Evolutionary conservation across 2,888 invertebrate species (phyloP).

Genomic region (Girardia tigrina): DNA sequence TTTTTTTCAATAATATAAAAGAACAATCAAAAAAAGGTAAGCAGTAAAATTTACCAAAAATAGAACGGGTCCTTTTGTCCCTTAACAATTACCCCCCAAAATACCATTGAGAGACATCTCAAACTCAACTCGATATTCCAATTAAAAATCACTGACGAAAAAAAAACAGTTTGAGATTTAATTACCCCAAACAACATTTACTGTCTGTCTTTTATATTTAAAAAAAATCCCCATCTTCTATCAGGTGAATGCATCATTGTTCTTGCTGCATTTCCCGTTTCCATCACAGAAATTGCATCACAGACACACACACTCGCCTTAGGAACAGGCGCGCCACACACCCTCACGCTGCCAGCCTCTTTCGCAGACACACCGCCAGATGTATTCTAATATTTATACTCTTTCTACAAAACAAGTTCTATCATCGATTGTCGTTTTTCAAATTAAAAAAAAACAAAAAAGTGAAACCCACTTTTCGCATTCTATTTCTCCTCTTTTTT

Average conservation of each 20-base stretch:
- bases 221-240: background rate
- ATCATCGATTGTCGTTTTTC: conserved; percentile 18
- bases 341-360: background rate
- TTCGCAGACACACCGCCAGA: background rate
- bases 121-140: too few species aligned
- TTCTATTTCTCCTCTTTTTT: too few species aligned
- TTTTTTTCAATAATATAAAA: too few species aligned
- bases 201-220: background rate
- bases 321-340: too few species aligned
- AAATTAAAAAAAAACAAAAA: too few species aligned
- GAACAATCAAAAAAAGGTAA: too few species aligned
- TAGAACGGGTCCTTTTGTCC: too few species aligned
- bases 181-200: background rate
- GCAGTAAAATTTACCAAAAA: too few species aligned
- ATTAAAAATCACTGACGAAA: background rate
- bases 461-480: too few species aligned
- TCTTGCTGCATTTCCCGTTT: background rate
- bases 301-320: background rate
- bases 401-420: background rate
- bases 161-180: conserved; percentile 5
- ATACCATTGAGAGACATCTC: too few species aligned
- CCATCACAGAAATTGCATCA: background rate
- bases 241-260: conserved; percentile 20
- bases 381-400: conserved; percentile 23
- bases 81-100: too few species aligned